Evolutionary conservation across 2,888 invertebrate species (phyloP).

Genomic region (Hypselothyrea guttata): DNA sequence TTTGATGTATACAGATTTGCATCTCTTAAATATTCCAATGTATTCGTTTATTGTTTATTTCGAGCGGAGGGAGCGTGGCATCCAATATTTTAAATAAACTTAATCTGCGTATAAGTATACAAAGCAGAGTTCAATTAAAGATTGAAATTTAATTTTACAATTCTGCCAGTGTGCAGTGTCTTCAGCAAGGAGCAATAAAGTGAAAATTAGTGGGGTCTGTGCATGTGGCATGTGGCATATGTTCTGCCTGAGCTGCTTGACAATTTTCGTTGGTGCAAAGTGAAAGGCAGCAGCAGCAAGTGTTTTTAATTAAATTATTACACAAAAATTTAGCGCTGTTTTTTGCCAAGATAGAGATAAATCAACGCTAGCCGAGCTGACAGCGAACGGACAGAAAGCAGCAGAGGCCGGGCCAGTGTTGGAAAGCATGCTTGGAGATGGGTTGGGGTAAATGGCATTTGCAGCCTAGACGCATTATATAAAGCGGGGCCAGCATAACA

Average conservation of each 20-base stretch:
- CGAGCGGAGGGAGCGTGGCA: too few species aligned
- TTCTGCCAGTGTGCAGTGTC: too few species aligned
- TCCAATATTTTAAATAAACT: too few species aligned
- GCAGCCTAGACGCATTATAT: constrained; percentile 56
- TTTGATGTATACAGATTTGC: too few species aligned
- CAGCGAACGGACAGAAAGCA: constrained; percentile 5
- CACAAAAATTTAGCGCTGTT: constrained; percentile 36
- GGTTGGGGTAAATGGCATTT: neutral
- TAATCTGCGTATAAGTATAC: too few species aligned
- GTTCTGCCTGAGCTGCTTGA: constrained; percentile 51
- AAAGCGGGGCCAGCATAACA: constrained; percentile 41
- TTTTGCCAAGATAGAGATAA: constrained; percentile 50
- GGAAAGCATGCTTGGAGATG: too few species aligned
- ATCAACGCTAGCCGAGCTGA: constrained; percentile 56
- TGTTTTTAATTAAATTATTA: constrained; percentile 66
- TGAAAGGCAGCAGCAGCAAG: constrained; percentile 49
- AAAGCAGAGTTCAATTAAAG: too few species aligned
- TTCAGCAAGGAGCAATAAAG: neutral
- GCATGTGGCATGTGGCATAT: neutral
- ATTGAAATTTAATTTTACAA: too few species aligned
- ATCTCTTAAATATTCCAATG: too few species aligned
- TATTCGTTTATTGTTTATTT: too few species aligned
- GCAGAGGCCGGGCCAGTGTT: neutral
- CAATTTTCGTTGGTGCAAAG: constrained; percentile 32
- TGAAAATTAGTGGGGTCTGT: neutral